Percentiles rank a stretch among this genome's conserved stretches.
Conservation (phyloP, 1,140 invertebrate genomes). For the Heliothis virescens region DNA sequence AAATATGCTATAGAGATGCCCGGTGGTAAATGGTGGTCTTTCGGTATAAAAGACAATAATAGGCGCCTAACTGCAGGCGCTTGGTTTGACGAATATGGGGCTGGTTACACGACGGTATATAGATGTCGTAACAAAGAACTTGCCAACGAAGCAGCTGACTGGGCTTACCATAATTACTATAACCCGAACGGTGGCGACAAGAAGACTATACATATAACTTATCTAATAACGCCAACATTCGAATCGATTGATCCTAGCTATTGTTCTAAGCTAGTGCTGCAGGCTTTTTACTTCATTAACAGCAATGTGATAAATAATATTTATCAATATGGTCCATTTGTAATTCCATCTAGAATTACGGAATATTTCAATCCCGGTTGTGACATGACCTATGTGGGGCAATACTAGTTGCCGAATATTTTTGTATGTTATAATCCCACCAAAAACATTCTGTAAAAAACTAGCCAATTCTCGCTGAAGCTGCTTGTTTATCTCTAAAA, state of each 20-base stretch:
- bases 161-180: slow-evolving; percentile 71
- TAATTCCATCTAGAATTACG: no score
- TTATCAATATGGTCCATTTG: no score
- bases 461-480: no score
- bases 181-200: slow-evolving; percentile 63
- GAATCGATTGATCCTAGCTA: slow-evolving; percentile 68
- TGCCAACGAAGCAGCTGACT: slow-evolving; percentile 60
- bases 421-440: no score
- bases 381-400: no score
- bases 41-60: slow-evolving; percentile 66
- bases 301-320: slow-evolving; percentile 47
- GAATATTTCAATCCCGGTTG: no score
- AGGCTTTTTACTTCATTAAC: slow-evolving; percentile 70
- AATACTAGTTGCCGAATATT: no score
- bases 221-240: slow-evolving; percentile 60
- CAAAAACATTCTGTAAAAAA: no score
- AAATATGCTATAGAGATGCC: slow-evolving; percentile 71
- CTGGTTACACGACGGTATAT: slow-evolving; percentile 70
- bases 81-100: slow-evolving; percentile 70
- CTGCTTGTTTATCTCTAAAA: no score
- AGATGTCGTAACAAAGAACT: slow-evolving; percentile 55
- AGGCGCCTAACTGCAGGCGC: slow-evolving; percentile 62
- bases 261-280: slow-evolving; percentile 71
- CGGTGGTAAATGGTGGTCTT: slow-evolving; percentile 61
- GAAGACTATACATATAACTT: slow-evolving; percentile 70